Base-by-base conservation (phyloP, 1,140 invertebrate genomes). In the Druon quercuslanigerum region DNA sequence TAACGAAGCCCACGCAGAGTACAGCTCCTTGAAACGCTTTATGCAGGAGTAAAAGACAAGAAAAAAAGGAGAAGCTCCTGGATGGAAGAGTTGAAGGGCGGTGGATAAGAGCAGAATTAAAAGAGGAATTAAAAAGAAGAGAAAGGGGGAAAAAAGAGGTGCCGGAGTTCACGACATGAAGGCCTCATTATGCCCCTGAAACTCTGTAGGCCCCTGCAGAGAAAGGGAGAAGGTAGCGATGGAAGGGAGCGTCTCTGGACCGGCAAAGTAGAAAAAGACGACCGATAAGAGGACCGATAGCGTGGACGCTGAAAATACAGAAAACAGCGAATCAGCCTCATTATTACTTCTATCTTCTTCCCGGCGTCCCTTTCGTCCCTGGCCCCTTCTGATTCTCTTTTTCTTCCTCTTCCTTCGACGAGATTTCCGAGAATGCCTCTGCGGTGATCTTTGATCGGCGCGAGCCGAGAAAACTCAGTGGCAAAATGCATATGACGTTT, bases 331-430 rank as follows among this genome's bases (percentile, higher is more conserved):
- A 86, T 89, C 87, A 85, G 84, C 89, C 89, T 90, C 89, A 87
- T 90, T 90, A 90, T 90, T 90, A 90, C 88, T 90, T 89, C 84
- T 88, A 88, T 90, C 88, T 85, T 77, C 78, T 80, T 88, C 79
- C 40, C 25, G 25, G 12, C 14, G 25, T 25, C 20, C 74, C 20
- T 40, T 52, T 71, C 56, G 77, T 72, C 84, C 56, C 40, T 56
- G 19, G 13, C 51, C 56, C 75, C 51, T 57, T 46, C 40, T 66
- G 25, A 66, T 40, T 40, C 60, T 66, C 60, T 66, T 66, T 66
- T 66, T 50, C 70, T 54, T 46, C 50, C 66, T 66, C 19, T 56
- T 57, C 46, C 17, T 51, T 71, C 72, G n/a, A 19, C 60, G 74
- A 73, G 71, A 75, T 72, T 79, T 75, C 70, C 73, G 73, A 79